Conservation (phyloP, 2,113 vertebrate genomes). For the Charina bottae region DNA sequence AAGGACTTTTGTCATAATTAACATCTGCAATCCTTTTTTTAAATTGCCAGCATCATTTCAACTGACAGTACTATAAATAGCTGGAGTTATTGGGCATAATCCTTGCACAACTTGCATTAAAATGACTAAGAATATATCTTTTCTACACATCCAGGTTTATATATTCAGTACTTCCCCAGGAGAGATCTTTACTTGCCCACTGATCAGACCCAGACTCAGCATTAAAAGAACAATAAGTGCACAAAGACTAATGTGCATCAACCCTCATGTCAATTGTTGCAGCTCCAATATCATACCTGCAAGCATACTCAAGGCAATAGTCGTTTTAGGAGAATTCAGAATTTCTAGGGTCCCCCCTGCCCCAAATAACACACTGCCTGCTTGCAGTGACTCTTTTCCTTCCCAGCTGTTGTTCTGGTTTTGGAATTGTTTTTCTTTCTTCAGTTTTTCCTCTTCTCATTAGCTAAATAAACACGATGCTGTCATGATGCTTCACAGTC, state of each 20-base stretch:
- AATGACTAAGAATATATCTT: slow-evolving; percentile 4
- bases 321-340: neutral
- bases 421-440: neutral
- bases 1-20: slow-evolving; percentile 61
- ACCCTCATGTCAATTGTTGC: neutral
- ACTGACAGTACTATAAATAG: slow-evolving; percentile 50
- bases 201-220: neutral
- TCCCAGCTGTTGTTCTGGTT: neutral
- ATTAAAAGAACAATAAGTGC: neutral
- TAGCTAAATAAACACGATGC: neutral
- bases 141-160: neutral
- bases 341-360: neutral
- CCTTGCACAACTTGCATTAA: slow-evolving; percentile 3
- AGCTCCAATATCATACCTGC: neutral
- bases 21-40: slow-evolving; percentile 52
- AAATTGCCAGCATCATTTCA: slow-evolving; percentile 34
- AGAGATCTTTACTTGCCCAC: neutral
- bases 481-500: neutral
- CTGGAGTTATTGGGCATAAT: slow-evolving; percentile 33
- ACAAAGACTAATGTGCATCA: neutral
- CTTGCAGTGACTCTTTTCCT: neutral
- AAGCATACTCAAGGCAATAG: neutral
- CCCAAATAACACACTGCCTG: neutral
- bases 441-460: neutral
- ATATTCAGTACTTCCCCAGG: neutral